phyloP scores from a whole-genome alignment of 2,797 vertebrate genomes.

The Takifugu ocellatus region DNA sequence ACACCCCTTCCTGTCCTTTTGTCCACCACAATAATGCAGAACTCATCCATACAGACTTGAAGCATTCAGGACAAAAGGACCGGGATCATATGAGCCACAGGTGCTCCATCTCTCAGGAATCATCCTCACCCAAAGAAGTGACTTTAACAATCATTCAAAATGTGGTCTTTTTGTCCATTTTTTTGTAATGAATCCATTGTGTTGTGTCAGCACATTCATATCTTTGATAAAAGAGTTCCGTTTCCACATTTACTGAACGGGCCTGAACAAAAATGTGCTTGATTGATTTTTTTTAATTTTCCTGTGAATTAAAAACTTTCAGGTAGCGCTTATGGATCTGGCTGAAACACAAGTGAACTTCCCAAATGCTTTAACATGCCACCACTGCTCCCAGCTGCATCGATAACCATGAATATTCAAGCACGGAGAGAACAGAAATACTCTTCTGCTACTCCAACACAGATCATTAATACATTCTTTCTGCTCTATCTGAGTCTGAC shows the following conservation, averaged over 20 bases:
- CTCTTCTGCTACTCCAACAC: not conserved
- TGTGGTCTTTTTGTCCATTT: too few relatives aligned
- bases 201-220: too few relatives aligned
- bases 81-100: too few relatives aligned
- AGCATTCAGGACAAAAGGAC: not conserved
- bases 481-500: not conserved
- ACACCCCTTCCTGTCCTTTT: not conserved
- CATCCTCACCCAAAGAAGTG: too few relatives aligned
- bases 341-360: slow-evolving; percentile 46
- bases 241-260: too few relatives aligned
- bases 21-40: not conserved
- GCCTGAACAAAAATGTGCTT: too few relatives aligned
- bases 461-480: not conserved
- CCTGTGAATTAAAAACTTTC: too few relatives aligned
- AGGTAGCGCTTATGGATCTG: not conserved
- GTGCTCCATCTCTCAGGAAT: too few relatives aligned
- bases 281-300: too few relatives aligned
- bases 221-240: too few relatives aligned
- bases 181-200: too few relatives aligned
- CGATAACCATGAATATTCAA: slow-evolving; percentile 66
- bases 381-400: slow-evolving; percentile 54
- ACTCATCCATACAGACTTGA: not conserved
- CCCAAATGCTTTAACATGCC: slow-evolving; percentile 51
- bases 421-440: slow-evolving; percentile 11
- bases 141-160: too few relatives aligned